phyloP scores from a whole-genome alignment of 1,140 invertebrate genomes.

The Oscheius sp. region DNA sequence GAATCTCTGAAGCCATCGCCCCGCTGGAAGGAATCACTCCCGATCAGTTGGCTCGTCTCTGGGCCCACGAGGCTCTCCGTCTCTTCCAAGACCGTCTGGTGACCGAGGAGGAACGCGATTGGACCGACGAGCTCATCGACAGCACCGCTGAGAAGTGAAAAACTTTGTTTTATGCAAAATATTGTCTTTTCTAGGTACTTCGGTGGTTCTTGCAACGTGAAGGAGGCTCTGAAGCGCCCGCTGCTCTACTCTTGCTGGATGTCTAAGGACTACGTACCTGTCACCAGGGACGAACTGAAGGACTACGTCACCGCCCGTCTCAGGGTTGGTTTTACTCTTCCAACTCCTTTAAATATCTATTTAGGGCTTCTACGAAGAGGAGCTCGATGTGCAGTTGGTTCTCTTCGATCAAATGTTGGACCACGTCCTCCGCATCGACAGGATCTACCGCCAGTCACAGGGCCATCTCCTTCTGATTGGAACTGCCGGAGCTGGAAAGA shows the following conservation, averaged over 20 bases:
- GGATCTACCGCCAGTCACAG: constrained; percentile 95
- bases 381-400: constrained; percentile 93
- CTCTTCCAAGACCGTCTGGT: constrained; percentile 91
- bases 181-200: constrained; percentile 69
- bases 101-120: constrained; percentile 85
- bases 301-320: constrained; percentile 94
- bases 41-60: constrained; percentile 90
- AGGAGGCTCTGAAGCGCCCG: constrained; percentile 80
- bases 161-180: neutral
- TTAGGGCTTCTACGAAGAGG: constrained; percentile 95
- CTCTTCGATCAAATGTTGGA: constrained; percentile 98
- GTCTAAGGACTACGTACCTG: constrained; percentile 94
- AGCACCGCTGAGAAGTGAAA: constrained; percentile 78
- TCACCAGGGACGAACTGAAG: constrained; percentile 86
- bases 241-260: constrained; percentile 98
- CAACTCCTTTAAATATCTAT: neutral
- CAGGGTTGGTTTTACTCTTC: constrained; percentile 66
- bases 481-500: constrained; percentile 96
- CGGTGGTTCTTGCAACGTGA: constrained; percentile 73
- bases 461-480: constrained; percentile 93
- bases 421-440: constrained; percentile 94
- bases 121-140: constrained; percentile 99
- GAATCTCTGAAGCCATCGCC: constrained; percentile 93
- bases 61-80: constrained; percentile 95
- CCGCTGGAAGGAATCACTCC: constrained; percentile 85